Base-by-base conservation (phyloP, 2,113 vertebrate genomes). In the Pteropus alecto region DNA sequence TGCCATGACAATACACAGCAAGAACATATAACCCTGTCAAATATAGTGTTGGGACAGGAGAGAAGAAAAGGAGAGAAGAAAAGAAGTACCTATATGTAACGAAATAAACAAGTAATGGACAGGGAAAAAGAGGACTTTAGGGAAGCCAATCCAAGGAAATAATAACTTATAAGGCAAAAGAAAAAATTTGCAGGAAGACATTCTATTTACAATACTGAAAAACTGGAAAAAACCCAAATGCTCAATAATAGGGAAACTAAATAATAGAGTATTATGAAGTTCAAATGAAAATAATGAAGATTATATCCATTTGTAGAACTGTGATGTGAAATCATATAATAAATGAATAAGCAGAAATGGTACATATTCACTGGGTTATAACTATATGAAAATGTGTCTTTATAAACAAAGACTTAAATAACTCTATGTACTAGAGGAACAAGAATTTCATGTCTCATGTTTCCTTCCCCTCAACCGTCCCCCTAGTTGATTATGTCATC, bases 281-380 rank as follows among this genome's bases (percentile, higher is more conserved):
- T 93, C 78, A 96, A 96, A 87, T 71, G 70, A 79, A 97, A 96
- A 97, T 30, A 95, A 86, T 86, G 21, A 97, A n/a, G 77, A 96
- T 86, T 63, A 76, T 30, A 85, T 77, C 60, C 67, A 82, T 73
- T 88, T 95, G 77, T 86, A 41, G 46, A 95, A 96, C 77, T 91
- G 35, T 54, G 56, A 76, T 67, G 30, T 91, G 73, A 89, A 95
- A 93, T 94, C 38, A 90, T 65, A 93, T 81, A 51, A 51, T 91
- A 73, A 95, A 91, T 73, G 54, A 93, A 24, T 58, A 88, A 73
- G 46, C n/a, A 91, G 95, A 97, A 79, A 76, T 77, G 41, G 43
- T 77, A 26, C 30, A 56, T 2, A 22, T n/a, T 94, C 54, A 76
- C 30, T 83, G 28, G 15, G 1, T 56, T 90, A 26, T 61, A 87